A percentile compares a stretch with the other conserved stretches of the same genome.
These are phyloP conservation scores for Noctua comes DNA, from an alignment of 2,888 invertebrate genomes.

Conservation along the genomic window DNA sequence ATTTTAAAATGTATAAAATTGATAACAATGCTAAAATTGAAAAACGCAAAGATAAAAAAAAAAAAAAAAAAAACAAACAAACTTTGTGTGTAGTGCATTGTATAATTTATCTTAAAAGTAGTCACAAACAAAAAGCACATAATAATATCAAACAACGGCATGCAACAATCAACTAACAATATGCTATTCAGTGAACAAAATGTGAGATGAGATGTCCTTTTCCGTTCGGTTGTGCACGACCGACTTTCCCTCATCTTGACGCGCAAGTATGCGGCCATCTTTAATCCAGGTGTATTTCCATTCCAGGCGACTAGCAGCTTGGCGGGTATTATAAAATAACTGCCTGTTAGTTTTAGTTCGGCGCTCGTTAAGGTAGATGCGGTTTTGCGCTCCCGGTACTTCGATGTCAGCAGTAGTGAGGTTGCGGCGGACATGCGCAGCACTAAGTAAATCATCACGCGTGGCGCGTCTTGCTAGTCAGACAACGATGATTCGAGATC, in stretches of 20 bases:
- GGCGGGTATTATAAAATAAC: not conserved
- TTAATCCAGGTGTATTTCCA: not conserved
- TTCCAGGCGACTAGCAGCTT: not conserved
- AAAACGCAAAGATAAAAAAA: too few species aligned
- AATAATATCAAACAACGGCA: not conserved
- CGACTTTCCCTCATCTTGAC: not conserved
- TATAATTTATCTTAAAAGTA: too few species aligned
- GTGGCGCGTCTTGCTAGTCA: not conserved
- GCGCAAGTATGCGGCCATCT: conserved; percentile 5
- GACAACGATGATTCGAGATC: not conserved
- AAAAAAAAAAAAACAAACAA: too few species aligned
- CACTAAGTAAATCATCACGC: too few species aligned
- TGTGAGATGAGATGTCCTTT: not conserved
- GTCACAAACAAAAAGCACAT: not conserved
- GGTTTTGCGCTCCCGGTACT: not conserved
- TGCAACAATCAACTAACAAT: too few species aligned
- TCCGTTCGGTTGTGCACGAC: not conserved
- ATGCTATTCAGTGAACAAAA: too few species aligned
- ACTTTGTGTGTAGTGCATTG: too few species aligned
- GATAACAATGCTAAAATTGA: too few species aligned
- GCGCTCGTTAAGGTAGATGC: not conserved
- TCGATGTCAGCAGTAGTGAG: not conserved
- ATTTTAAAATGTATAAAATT: too few species aligned
- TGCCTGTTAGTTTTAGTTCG: not conserved
- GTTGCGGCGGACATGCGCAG: not conserved